Evolutionary conservation across 2,888 invertebrate species (phyloP), one percentile per base, ranked within the genome.

Genomic region (Agrotis ipsilon): DNA sequence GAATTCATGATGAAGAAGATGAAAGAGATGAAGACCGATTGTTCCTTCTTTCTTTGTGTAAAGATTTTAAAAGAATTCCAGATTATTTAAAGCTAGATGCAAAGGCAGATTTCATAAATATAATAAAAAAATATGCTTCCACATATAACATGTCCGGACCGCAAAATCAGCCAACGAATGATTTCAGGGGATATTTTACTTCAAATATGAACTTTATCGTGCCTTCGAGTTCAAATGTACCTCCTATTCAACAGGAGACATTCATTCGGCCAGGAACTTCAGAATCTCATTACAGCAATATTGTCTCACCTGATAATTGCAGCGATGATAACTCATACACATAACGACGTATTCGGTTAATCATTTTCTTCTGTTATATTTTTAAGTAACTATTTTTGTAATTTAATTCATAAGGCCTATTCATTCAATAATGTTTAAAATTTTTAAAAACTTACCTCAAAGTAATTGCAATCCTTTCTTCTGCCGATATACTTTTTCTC

Each of bases 191-290:
- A 57, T 69, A 69, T 69, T 69, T 59, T 64, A 63, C 69, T 64
- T 69, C 63, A 69, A 69, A 69, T 58, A 58, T 64, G 69, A 70
- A 70, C 65, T 65, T 43, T 55, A 70, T 49, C 65, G 24, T 60
- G 65, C 60, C 65, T 60, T 65, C 70, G 70, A 70, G 54, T 70
- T 70, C 68, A 65, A 70, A 70, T 70, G 70, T 70, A 70, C 64
- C 70, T 70, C 70, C 70, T 70, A 65, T 65, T 60, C 70, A 70
- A 70, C 64, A 70, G 70, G 70, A 71, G 70, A 65, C 70, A 60
- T 71, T 71, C 43, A 49, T 27, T 66, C 71, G 57, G 60, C 71
- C 71, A 66, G 61, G 49, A 71, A 66, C 71, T 71, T 61, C 61
- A 66, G 66, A 71, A 71, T 71, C 71, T 57, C 71, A 71, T 55